These are phyloP conservation scores for Halcyon leucocephala DNA, from an alignment of 2,797 vertebrate genomes.

Conservation along the genomic window DNA sequence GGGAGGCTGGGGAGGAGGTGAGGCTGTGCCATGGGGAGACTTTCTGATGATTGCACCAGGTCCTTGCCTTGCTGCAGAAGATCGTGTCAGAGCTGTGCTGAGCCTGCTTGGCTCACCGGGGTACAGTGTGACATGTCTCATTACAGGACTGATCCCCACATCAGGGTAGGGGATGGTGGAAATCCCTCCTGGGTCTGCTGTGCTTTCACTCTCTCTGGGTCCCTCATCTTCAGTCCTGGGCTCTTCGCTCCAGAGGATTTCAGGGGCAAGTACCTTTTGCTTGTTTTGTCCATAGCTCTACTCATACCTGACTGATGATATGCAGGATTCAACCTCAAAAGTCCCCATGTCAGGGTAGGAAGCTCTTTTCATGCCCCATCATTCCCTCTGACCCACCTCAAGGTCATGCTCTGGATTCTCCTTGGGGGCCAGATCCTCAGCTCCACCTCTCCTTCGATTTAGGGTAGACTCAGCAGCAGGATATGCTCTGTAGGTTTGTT, in stretches of 20 bases:
- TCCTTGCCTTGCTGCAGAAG: background rate
- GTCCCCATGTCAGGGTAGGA: background rate
- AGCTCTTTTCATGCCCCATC: accelerated
- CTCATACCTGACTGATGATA: background rate
- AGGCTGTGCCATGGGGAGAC: background rate
- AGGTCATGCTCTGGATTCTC: background rate
- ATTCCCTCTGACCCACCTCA: background rate
- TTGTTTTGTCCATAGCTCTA: background rate
- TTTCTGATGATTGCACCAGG: background rate
- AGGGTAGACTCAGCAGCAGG: background rate
- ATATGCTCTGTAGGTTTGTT: background rate
- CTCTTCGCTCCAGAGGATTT: background rate
- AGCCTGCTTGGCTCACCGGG: background rate
- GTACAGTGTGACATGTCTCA: background rate
- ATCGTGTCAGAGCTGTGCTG: background rate
- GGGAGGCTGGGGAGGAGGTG: background rate
- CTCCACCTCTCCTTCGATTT: background rate
- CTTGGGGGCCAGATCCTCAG: background rate
- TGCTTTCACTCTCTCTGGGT: background rate
- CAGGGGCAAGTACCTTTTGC: background rate
- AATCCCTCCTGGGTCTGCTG: background rate
- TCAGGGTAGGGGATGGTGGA: background rate
- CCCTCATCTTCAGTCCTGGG: background rate
- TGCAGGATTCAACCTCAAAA: background rate
- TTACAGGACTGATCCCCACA: background rate